Evolutionary conservation across 2,113 vertebrate genomes (phyloP).

Genomic region (Puntigrus tetrazona): DNA sequence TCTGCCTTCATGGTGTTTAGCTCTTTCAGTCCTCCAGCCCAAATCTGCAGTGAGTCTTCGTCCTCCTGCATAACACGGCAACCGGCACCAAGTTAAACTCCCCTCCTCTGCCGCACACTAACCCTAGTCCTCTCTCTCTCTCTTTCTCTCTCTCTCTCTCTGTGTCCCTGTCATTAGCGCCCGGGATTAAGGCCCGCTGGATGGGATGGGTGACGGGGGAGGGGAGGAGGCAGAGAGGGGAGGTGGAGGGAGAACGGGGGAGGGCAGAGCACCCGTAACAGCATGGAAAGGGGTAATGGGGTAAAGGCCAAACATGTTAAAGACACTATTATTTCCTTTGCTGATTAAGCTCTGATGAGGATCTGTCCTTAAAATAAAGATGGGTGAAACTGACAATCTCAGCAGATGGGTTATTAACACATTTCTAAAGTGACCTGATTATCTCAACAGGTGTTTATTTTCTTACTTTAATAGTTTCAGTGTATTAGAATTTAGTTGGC

Average conservation of each 20-base stretch:
- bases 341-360: too few relatives aligned
- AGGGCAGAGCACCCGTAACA: constrained; percentile 49
- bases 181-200: constrained; percentile 80
- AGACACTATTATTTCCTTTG: neutral
- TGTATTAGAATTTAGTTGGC: neutral
- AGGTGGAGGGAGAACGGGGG: constrained; percentile 59
- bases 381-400: too few relatives aligned
- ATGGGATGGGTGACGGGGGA: constrained; percentile 68
- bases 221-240: constrained; percentile 61
- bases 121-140: constrained; percentile 44
- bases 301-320: constrained; percentile 43
- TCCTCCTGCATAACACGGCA: constrained; percentile 84
- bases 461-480: constrained; percentile 12
- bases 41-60: constrained; percentile 80
- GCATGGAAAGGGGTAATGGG: constrained; percentile 48
- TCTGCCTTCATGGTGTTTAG: constrained; percentile 80
- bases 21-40: constrained; percentile 76
- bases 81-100: constrained; percentile 53
- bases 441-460: constrained; percentile 45
- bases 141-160: constrained; percentile 47
- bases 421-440: constrained; percentile 35
- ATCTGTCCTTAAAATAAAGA: too few relatives aligned
- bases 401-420: constrained; percentile 20
- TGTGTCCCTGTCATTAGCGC: constrained; percentile 72
- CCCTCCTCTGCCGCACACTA: constrained; percentile 48